Evolutionary conservation across 2,888 invertebrate genomes (phyloP).

Genomic region (Yponomeuta cagnagella): DNA sequence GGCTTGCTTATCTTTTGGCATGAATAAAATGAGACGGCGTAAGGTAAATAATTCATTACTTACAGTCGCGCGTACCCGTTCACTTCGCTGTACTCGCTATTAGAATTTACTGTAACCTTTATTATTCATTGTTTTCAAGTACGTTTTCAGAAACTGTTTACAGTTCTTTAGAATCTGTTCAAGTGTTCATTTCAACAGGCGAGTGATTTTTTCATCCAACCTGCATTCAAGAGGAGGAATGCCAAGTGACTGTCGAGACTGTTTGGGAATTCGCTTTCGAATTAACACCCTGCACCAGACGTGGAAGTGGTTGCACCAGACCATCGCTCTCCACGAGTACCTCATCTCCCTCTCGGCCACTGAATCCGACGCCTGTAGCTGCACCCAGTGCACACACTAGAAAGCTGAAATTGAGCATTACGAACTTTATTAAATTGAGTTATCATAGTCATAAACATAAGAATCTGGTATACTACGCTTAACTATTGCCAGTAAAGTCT

Average conservation of each 20-base stretch:
- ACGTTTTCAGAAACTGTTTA: not conserved
- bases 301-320: constrained; percentile 96
- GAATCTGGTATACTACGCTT: constrained; percentile 30
- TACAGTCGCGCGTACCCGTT: constrained; percentile 44
- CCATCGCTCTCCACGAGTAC: constrained; percentile 90
- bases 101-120: constrained; percentile 18
- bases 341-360: constrained; percentile 87
- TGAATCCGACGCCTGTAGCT: constrained; percentile 76
- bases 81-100: constrained; percentile 26
- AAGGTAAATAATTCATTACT: constrained; percentile 57
- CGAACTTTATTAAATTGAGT: constrained; percentile 34
- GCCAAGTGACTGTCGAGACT: constrained; percentile 85
- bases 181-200: constrained; percentile 41
- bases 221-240: constrained; percentile 75
- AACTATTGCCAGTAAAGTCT: constrained; percentile 45
- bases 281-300: constrained; percentile 92
- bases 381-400: constrained; percentile 23
- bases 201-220: constrained; percentile 62
- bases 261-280: constrained; percentile 92
- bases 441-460: constrained; percentile 24
- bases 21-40: constrained; percentile 65
- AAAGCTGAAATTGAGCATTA: constrained; percentile 18
- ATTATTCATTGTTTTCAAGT: constrained; percentile 15
- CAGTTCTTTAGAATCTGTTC: constrained; percentile 15
- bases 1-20: constrained; percentile 64